Percentiles rank a stretch among this genome's conserved stretches.
Evolutionary conservation across 2,888 invertebrate species (phyloP).

Genomic region (Phalangium opilio): DNA sequence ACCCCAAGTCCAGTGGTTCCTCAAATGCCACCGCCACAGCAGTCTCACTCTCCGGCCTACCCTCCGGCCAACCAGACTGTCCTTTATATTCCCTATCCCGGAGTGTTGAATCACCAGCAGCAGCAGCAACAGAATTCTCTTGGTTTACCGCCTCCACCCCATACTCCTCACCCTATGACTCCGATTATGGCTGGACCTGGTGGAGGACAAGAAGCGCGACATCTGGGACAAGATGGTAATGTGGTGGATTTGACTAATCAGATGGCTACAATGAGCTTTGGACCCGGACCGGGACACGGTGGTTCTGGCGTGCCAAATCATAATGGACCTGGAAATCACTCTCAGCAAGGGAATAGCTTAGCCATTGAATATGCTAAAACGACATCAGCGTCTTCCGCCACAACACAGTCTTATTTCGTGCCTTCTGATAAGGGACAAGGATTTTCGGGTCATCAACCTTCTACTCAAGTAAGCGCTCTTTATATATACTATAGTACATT

Average conservation of each 20-base stretch:
- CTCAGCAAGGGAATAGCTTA: background rate
- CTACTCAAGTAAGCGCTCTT: constrained; percentile 6
- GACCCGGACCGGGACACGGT: no score
- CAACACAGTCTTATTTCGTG: constrained; percentile 2
- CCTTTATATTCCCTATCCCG: no score
- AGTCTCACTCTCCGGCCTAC: constrained; percentile 7
- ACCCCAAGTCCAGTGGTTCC: constrained; percentile 7
- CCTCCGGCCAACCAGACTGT: constrained; percentile 6
- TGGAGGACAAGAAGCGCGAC: no score
- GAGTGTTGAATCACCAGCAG: constrained; percentile 8
- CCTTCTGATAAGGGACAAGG: constrained; percentile 1
- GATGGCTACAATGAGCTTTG: constrained; percentile 2
- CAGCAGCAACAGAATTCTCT: constrained; percentile 3
- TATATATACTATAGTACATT: no score
- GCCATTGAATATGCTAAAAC: background rate
- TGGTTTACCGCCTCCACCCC: constrained; percentile 3
- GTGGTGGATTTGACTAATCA: constrained; percentile 1
- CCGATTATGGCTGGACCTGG: no score
- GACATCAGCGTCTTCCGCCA: background rate
- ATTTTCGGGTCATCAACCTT: constrained; percentile 3
- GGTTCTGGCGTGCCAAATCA: no score
- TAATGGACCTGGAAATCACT: background rate
- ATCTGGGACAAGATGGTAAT: background rate
- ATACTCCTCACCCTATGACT: constrained; percentile 6
- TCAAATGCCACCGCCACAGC: constrained; percentile 3